A percentile compares a stretch with the other conserved stretches of the same genome.
Conservation (phyloP, 2,797 vertebrate genomes). For the Pseudochirops corinnae region DNA sequence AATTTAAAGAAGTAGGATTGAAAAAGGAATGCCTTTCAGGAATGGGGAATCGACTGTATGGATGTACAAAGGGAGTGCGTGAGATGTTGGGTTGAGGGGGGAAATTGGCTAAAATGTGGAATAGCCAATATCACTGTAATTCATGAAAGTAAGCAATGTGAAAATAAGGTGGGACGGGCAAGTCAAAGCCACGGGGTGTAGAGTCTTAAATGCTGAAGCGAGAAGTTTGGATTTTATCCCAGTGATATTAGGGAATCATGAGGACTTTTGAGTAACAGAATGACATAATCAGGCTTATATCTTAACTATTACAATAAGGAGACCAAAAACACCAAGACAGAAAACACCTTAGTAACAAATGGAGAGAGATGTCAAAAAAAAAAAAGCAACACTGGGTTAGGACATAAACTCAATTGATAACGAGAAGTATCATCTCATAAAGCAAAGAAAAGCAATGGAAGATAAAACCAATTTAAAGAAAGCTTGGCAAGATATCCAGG, state of each 20-base stretch:
- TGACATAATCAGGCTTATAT: slow-evolving; percentile 8
- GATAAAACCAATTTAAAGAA: neutral
- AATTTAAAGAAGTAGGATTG: neutral
- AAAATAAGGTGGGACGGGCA: neutral
- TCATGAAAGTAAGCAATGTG: neutral
- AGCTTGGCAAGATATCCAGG: neutral
- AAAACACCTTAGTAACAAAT: neutral
- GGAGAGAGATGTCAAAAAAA: neutral
- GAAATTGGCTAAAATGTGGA: neutral
- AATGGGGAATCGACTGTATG: neutral
- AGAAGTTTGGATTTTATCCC: slow-evolving; percentile 25
- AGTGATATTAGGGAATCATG: neutral
- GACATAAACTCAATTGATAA: neutral
- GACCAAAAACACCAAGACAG: neutral
- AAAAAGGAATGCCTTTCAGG: neutral
- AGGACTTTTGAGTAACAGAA: slow-evolving; percentile 11
- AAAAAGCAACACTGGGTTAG: neutral
- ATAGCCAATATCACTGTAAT: neutral
- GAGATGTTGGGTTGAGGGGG: neutral
- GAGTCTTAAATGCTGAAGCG: neutral
- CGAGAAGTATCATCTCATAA: neutral
- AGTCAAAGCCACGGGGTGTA: neutral
- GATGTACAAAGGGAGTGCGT: neutral
- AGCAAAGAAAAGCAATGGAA: neutral
- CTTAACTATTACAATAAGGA: neutral